Base-by-base conservation (phyloP, 2,113 vertebrate species). In the Cheirogaleus medius region DNA sequence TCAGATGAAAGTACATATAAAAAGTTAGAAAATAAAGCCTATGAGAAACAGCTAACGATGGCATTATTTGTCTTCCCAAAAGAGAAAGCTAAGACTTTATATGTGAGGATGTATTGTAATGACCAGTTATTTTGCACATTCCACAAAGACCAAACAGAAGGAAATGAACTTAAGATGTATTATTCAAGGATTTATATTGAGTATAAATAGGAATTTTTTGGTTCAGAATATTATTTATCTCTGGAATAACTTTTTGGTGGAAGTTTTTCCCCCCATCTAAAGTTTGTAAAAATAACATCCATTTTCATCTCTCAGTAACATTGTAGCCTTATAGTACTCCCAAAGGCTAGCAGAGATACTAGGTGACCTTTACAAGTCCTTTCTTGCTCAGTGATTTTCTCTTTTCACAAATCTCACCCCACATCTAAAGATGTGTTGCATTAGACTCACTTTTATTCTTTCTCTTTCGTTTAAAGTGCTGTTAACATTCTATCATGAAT, bases 171-270 rank as follows among this genome's bases (percentile, higher is more conserved):
- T 81, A 87, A 93, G 64, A 56, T 87, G 82, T 47, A 32, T 42
- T 80, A 8, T 27, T 91, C 82, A 74, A 49, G 74, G 93, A 91
- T 95, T 93, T 96, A 64, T 76, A 11, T 66, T 69, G 64, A 89
- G 9, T 73, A 42, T 77, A 93, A 97, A 73, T 95, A 92, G 80
- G 90, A 93, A 87, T 93, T 96, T 97, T 96, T 82, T 93, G 68
- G 77, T 91, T 97, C 80, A 92, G 94, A 97, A 92, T 90, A 80
- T 66, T 95, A 27, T 96, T 88, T 64, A 60, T 87, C n/a, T 94
- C 63, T 97, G 49, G 68, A 88, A 56, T 95, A 94, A 80, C 66
- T 91, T 88, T 95, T 88, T 93, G 78, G 68, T 91, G 88, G 80
- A 94, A 95, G 80, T 97, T 96, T 96, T 87, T 83, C 90, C 37